Percentiles rank a stretch among this genome's conserved stretches.
Evolutionary conservation across 2,113 vertebrate genomes (phyloP).

Genomic region (Ellobius talpinus): DNA sequence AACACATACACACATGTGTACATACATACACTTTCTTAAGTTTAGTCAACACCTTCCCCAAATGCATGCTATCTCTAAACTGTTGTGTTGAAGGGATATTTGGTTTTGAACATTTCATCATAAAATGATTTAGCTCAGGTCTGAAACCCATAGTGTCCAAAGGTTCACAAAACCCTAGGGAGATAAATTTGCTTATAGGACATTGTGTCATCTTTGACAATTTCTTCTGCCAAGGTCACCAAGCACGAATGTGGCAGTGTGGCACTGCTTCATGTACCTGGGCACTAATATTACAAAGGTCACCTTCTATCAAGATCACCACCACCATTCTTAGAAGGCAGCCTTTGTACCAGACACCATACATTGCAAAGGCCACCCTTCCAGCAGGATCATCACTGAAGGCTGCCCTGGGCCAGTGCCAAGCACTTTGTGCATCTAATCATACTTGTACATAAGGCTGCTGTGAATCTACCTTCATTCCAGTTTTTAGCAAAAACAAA

Average conservation of each 20-base stretch:
- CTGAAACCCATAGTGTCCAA: background rate
- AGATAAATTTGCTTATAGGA: background rate
- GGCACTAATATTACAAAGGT: background rate
- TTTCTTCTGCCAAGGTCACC: background rate
- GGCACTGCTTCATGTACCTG: background rate
- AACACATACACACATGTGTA: background rate
- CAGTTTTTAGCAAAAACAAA: background rate
- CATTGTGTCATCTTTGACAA: background rate
- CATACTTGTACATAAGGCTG: background rate
- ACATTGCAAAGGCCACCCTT: background rate
- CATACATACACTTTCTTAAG: background rate
- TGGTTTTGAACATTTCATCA: conserved; percentile 56
- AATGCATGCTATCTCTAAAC: conserved; percentile 27
- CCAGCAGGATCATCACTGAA: background rate
- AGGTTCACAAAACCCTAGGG: conserved; percentile 14
- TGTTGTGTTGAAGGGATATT: conserved; percentile 48
- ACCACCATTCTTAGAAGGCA: background rate
- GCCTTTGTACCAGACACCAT: too few relatives aligned
- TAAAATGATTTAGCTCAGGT: conserved; percentile 36
- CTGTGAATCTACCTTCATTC: background rate
- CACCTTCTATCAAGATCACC: background rate
- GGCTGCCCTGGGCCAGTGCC: too few relatives aligned
- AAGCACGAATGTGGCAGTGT: background rate
- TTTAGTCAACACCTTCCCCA: conserved; percentile 20
- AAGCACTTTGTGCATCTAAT: background rate